Evolutionary conservation across 2,113 vertebrate genomes (phyloP).

Genomic region (Riparia riparia): DNA sequence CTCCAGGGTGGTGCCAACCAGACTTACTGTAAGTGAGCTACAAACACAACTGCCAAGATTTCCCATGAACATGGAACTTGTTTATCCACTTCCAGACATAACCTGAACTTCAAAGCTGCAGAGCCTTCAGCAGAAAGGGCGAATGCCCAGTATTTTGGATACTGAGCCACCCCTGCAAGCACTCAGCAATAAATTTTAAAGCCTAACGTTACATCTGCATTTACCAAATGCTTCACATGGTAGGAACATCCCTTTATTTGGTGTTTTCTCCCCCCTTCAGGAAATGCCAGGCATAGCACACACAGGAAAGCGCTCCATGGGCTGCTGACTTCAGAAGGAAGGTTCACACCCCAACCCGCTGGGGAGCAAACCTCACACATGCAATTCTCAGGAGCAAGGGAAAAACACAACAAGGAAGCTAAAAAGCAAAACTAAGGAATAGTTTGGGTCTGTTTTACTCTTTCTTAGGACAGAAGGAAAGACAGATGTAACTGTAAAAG

Average conservation of each 20-base stretch:
- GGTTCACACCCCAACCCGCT: neutral
- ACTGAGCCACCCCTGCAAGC: neutral
- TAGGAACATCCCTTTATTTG: neutral
- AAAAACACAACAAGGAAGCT: neutral
- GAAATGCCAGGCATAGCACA: constrained; percentile 9
- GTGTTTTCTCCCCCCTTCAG: neutral
- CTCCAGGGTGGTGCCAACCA: neutral
- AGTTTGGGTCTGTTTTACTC: neutral
- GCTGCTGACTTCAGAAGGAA: neutral
- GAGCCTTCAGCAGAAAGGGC: neutral
- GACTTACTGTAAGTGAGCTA: neutral
- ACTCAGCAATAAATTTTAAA: neutral
- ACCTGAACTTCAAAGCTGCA: constrained; percentile 11
- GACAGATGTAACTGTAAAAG: neutral
- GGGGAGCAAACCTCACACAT: neutral
- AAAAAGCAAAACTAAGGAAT: neutral
- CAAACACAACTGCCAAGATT: neutral
- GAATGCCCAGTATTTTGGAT: neutral
- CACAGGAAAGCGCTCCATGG: neutral
- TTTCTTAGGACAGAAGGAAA: neutral
- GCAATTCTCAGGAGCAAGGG: neutral
- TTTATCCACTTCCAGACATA: neutral
- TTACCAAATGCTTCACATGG: neutral
- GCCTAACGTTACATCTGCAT: neutral
- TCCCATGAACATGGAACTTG: neutral